phyloP scores from a whole-genome alignment of 2,888 invertebrate species.

The Bhutanitis thaidina region DNA sequence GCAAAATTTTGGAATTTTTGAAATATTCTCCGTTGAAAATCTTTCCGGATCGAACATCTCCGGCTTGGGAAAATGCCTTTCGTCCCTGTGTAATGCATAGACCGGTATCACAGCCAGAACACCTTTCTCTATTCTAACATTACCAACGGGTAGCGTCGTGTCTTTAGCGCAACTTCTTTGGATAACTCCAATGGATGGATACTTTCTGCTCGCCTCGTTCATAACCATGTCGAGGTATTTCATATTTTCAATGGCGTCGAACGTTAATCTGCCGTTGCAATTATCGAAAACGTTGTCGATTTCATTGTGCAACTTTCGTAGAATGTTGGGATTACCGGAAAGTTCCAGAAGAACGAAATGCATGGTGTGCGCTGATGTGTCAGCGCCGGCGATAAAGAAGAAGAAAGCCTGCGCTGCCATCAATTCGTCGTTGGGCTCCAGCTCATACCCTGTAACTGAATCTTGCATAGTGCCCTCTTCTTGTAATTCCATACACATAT shows the following conservation, averaged over 20 bases:
- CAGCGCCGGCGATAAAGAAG: conserved; percentile 63
- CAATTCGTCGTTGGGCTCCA: conserved; percentile 38
- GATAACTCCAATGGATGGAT: conserved; percentile 54
- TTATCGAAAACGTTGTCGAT: conserved; percentile 42
- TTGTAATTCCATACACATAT: conserved; percentile 31
- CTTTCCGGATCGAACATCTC: conserved; percentile 38
- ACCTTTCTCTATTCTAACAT: conserved; percentile 36
- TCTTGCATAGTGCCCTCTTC: conserved; percentile 26
- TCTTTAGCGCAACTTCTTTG: conserved; percentile 44
- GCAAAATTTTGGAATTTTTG: conserved; percentile 43
- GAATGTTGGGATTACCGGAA: conserved; percentile 45
- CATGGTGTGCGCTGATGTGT: conserved; percentile 53
- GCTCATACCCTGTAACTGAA: conserved; percentile 23
- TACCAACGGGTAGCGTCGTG: conserved; percentile 44
- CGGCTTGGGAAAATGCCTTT: conserved; percentile 43
- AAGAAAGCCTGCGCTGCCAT: conserved; percentile 66
- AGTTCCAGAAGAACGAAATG: conserved; percentile 47
- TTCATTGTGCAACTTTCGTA: conserved; percentile 41
- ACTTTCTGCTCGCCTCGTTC: conserved; percentile 62
- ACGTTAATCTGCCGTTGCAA: conserved; percentile 40
- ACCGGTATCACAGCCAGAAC: conserved; percentile 29
- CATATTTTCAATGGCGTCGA: conserved; percentile 46
- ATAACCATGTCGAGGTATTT: conserved; percentile 50
- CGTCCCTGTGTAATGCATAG: conserved; percentile 40
- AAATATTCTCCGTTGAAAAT: conserved; percentile 30